phyloP scores from a whole-genome alignment of 2,113 vertebrate species.

The Stegostoma tigrinum region DNA sequence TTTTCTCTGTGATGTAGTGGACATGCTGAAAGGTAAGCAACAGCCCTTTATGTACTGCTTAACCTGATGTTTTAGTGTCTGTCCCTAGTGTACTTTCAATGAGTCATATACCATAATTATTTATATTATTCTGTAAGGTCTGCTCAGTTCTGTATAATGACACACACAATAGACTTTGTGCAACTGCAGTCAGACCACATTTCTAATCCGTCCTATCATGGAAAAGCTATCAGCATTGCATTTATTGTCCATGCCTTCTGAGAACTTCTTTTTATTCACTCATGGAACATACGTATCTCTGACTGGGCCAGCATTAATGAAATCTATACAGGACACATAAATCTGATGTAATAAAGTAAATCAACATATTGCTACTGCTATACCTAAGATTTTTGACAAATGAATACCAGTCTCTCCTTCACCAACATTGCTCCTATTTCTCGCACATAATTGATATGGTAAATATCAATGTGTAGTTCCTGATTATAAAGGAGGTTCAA shows the following conservation, averaged over 20 bases:
- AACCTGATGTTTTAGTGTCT: no score
- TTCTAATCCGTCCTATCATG: not conserved
- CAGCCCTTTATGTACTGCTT: not conserved
- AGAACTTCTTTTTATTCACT: not conserved
- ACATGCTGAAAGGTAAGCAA: not conserved
- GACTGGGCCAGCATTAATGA: not conserved
- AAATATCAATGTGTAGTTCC: not conserved
- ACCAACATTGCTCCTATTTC: not conserved
- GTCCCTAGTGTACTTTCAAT: not conserved
- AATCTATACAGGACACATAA: not conserved
- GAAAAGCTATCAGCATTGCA: not conserved
- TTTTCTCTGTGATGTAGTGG: not conserved
- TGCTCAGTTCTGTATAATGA: not conserved
- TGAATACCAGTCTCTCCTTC: not conserved
- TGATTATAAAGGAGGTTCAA: not conserved
- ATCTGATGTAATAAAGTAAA: not conserved
- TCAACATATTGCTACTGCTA: not conserved
- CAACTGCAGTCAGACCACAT: not conserved
- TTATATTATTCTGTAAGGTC: not conserved
- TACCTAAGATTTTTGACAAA: not conserved
- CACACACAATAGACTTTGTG: not conserved
- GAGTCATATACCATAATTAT: not conserved
- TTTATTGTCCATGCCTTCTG: not conserved
- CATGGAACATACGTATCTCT: no score
- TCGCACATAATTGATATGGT: not conserved